phyloP scores from a whole-genome alignment of 2,797 vertebrate genomes.

The Peromyscus aztecus region DNA sequence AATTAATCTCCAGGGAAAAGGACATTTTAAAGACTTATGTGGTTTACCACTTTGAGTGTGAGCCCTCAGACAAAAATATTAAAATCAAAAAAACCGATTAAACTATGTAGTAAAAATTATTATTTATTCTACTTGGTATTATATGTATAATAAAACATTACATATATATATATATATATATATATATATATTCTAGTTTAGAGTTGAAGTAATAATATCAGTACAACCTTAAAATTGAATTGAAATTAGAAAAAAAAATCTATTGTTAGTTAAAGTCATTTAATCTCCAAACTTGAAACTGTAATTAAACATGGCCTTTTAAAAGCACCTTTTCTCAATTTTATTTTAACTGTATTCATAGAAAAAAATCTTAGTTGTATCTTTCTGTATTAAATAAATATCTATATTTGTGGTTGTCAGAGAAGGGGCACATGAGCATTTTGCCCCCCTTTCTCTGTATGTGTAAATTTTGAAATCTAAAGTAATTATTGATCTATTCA shows the following conservation, averaged over 20 bases:
- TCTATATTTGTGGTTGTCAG: background rate
- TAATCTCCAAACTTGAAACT: background rate
- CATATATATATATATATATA: too few relatives aligned
- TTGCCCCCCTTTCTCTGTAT: background rate
- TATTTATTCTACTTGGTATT: background rate
- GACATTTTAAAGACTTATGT: background rate
- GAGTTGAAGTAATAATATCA: background rate
- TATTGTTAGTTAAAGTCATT: background rate
- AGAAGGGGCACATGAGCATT: background rate
- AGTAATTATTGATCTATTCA: background rate
- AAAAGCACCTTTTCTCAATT: background rate
- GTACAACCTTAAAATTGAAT: background rate
- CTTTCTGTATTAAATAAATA: background rate
- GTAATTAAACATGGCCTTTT: background rate
- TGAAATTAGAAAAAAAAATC: background rate
- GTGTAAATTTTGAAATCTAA: background rate
- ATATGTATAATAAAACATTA: too few relatives aligned
- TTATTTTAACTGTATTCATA: background rate
- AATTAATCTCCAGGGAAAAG: conserved; percentile 40
- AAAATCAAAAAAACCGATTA: conserved; percentile 16
- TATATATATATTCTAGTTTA: background rate
- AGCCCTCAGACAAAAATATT: background rate
- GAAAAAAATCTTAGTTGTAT: background rate
- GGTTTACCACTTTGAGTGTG: background rate
- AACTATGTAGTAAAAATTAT: background rate